Evolutionary conservation across 2,113 vertebrate species (phyloP).

Genomic region (Nannospalax galili): DNA sequence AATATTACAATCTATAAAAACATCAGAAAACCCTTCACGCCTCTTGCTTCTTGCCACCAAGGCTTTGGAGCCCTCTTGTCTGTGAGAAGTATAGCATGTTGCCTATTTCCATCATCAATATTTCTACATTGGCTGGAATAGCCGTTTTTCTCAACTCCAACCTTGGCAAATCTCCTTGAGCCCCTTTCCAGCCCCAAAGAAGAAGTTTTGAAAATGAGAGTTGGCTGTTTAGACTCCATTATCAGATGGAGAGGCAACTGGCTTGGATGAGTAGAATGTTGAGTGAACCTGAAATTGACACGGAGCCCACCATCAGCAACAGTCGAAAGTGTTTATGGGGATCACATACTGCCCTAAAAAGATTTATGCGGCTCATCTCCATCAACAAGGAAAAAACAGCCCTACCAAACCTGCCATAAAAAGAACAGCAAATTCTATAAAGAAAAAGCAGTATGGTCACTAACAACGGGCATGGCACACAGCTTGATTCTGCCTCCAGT

Average conservation of each 20-base stretch:
- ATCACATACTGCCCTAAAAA: conserved; percentile 52
- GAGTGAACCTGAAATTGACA: not conserved
- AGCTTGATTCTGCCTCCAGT: conserved; percentile 74
- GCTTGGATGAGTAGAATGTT: not conserved
- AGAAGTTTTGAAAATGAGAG: conserved; percentile 21
- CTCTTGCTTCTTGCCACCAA: not conserved
- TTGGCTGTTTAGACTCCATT: conserved; percentile 1
- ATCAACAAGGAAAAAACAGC: not conserved
- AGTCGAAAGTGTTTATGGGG: conserved; percentile 51
- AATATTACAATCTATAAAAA: not conserved
- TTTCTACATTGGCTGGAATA: conserved; percentile 47
- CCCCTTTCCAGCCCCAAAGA: not conserved
- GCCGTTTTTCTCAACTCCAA: not conserved
- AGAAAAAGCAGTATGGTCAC: conserved; percentile 72
- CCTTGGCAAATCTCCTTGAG: conserved; percentile 17
- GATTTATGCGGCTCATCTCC: conserved; percentile 75
- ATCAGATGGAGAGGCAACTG: not conserved
- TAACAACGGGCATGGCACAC: conserved; percentile 48
- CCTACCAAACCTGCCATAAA: conserved; percentile 76
- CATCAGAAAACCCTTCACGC: not conserved
- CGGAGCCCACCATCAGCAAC: not conserved
- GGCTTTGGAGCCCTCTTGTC: conserved; percentile 28
- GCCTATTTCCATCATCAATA: conserved; percentile 6
- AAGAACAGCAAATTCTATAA: conserved; percentile 72
- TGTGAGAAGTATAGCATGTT: not conserved